Evolutionary conservation across 2,113 vertebrate species (phyloP).

Genomic region (Neodontobutis hainanensis): DNA sequence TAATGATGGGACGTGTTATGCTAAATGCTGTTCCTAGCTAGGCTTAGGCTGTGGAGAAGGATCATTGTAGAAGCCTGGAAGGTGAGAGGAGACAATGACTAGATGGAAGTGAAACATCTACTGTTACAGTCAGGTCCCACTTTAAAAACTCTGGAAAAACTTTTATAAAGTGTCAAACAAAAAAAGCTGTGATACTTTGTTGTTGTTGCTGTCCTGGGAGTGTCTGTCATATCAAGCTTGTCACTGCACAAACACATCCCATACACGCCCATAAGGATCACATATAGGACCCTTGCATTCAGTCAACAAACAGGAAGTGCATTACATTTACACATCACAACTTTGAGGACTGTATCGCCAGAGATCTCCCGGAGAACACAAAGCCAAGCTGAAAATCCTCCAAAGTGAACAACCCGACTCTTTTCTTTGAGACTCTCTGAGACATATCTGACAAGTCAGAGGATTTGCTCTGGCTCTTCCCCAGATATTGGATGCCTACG

Average conservation of each 20-base stretch:
- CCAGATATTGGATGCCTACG: conserved; percentile 44
- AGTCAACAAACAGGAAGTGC: conserved; percentile 6
- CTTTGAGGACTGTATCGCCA: conserved; percentile 5
- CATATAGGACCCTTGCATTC: not conserved
- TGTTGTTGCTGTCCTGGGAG: not conserved
- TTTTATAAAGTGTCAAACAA: not conserved
- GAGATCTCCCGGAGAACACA: conserved; percentile 22
- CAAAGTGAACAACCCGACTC: conserved; percentile 43
- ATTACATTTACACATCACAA: conserved; percentile 10
- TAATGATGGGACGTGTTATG: too few relatives aligned
- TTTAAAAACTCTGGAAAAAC: not conserved
- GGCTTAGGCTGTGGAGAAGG: not conserved
- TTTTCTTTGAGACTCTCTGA: conserved; percentile 36
- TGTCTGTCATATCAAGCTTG: not conserved
- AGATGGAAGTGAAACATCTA: not conserved
- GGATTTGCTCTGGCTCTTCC: conserved; percentile 56
- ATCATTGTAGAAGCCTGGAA: not conserved
- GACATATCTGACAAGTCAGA: conserved; percentile 50
- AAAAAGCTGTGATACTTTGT: not conserved
- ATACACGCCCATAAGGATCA: not conserved
- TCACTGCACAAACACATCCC: not conserved
- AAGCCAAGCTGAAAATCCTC: conserved; percentile 31
- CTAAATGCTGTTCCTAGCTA: too few relatives aligned
- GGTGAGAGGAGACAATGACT: not conserved
- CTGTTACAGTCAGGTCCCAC: not conserved